These are phyloP conservation scores for Coturnix japonica DNA, from an alignment of 2,113 vertebrate species.

Conservation along the genomic window DNA sequence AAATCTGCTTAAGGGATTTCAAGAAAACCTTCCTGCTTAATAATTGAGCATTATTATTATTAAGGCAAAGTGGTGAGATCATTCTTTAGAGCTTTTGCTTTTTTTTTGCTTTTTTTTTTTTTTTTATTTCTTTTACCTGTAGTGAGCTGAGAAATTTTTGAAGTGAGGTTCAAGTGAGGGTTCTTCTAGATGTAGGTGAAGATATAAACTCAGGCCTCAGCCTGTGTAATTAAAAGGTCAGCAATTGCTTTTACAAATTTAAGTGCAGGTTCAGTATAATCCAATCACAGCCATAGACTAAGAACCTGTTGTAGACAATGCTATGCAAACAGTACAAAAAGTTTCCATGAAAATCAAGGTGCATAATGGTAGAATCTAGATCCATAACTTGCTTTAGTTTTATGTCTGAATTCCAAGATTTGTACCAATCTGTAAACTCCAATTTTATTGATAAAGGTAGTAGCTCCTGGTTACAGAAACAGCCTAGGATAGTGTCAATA, in stretches of 20 bases:
- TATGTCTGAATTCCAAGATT: background rate
- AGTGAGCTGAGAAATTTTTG: background rate
- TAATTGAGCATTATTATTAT: background rate
- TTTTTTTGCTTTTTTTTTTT: no score
- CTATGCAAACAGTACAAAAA: background rate
- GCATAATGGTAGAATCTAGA: background rate
- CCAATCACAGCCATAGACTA: background rate
- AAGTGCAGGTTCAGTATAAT: background rate
- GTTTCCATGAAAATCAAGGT: background rate
- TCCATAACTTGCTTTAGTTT: background rate
- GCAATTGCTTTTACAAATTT: background rate
- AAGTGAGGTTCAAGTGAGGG: background rate
- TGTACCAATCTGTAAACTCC: background rate
- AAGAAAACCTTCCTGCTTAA: background rate
- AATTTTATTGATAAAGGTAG: background rate
- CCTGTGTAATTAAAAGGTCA: background rate
- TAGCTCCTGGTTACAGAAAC: background rate
- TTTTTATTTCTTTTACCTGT: background rate
- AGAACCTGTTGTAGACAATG: background rate
- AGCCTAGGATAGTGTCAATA: background rate
- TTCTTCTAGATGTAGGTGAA: background rate
- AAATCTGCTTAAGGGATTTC: slow-evolving; percentile 27
- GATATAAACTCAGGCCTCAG: background rate
- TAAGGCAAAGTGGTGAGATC: background rate
- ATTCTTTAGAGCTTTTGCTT: background rate